Evolutionary conservation across 2,797 vertebrate genomes (phyloP).

Genomic region (Mionectes olivaceus): DNA sequence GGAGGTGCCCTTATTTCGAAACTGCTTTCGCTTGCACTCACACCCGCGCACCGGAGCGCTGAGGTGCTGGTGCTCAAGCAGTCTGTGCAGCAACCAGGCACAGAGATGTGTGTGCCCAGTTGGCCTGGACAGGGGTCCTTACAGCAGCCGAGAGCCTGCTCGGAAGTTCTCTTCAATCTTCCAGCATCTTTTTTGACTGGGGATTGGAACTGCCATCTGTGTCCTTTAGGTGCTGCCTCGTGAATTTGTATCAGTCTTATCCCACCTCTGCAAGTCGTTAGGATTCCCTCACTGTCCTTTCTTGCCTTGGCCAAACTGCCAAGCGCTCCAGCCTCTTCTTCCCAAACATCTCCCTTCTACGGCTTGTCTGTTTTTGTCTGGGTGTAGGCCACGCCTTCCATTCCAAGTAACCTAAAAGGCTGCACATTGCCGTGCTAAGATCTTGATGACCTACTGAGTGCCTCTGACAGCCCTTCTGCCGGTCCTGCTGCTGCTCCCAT

Average conservation of each 20-base stretch:
- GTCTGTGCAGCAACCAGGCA: background rate
- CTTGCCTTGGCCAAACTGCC: background rate
- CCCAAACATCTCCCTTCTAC: background rate
- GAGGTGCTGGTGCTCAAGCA: accelerated
- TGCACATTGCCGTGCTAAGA: background rate
- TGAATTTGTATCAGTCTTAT: background rate
- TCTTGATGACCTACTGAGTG: background rate
- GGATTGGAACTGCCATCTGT: background rate
- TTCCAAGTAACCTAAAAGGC: background rate
- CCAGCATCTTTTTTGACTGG: background rate
- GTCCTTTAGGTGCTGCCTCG: background rate
- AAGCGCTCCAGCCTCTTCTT: background rate
- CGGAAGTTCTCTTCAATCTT: background rate
- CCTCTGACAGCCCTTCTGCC: background rate
- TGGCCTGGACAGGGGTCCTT: background rate
- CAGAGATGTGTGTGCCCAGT: background rate
- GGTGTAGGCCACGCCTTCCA: background rate
- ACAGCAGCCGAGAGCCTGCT: accelerated
- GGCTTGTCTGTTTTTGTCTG: background rate
- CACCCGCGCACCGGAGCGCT: accelerated
- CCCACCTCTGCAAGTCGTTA: background rate
- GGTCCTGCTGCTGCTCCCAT: background rate
- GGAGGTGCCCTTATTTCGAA: background rate
- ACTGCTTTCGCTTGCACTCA: background rate
- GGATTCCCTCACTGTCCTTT: background rate